phyloP scores from a whole-genome alignment of 2,888 invertebrate genomes.

The Acrobasis repandana region DNA sequence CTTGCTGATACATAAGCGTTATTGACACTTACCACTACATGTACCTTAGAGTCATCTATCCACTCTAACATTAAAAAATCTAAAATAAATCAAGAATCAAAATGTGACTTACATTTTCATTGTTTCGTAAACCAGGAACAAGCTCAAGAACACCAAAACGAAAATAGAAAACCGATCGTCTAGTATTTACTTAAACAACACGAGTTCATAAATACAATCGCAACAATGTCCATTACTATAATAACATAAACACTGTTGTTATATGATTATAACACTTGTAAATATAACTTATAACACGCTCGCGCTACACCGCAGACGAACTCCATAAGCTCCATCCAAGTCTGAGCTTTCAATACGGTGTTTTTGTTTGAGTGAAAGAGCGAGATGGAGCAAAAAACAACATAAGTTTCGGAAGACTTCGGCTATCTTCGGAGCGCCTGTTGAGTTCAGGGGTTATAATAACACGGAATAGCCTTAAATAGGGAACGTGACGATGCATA shows the following conservation, averaged over 20 bases:
- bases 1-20: no score
- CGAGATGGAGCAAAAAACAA: conserved; percentile 66
- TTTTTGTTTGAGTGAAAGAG: conserved; percentile 67
- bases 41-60: no score
- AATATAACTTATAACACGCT: conserved; percentile 35
- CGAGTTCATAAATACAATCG: conserved; percentile 58
- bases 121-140: conserved; percentile 16
- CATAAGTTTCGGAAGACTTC: conserved; percentile 68
- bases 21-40: no score
- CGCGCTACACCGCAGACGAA: conserved; percentile 40
- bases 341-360: conserved; percentile 55
- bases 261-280: not conserved
- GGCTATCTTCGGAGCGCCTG: conserved; percentile 60
- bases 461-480: conserved; percentile 42
- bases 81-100: not conserved
- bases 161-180: conserved; percentile 1
- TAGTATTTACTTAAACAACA: conserved; percentile 13
- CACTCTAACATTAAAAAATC: no score
- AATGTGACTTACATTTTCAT: conserved; percentile 20
- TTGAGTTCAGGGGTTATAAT: conserved; percentile 50
- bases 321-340: conserved; percentile 42
- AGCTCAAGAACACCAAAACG: conserved; percentile 11
- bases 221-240: conserved; percentile 57
- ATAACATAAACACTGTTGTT: conserved; percentile 54
- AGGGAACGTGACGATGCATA: conserved; percentile 8